Base-by-base conservation (phyloP, 2,797 vertebrate genomes). In the Premnoplex brunnescens region DNA sequence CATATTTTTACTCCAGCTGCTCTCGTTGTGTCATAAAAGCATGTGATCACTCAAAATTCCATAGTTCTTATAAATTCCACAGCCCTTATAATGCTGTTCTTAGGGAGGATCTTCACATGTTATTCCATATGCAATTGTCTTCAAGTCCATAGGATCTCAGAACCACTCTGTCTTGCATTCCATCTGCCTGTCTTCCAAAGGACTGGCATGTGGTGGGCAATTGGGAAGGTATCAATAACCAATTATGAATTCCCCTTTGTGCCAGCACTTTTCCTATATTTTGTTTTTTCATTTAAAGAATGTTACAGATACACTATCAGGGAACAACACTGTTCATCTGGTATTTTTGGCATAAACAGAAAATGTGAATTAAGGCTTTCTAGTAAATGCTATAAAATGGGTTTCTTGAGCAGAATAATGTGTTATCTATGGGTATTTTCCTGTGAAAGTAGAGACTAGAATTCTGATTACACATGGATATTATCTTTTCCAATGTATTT, bases 381-480 rank as follows among this genome's bases (percentile, higher is more conserved):
- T 88, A 91, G 91, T 84, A 95, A 86, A 89, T 78, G 41, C 51
- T 78, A 66, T 59, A 66, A 95, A 96, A 95, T 76, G 2, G 71
- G 86, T 93, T 94, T 93, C 55, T 87, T 88, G 32, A 81, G 80
- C 66, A 93, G 85, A 95, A 91, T 76, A 90, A 78, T 88, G 62
- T 86, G 83, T 86, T 91, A 76, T 88, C 85, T 84, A 46, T 79
- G 77, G 66, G 80, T 79, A 95, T 94, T 97, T 95, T 88, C 71
- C 71, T 77, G 76, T 90, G 80, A 90, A 93, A 95, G 44, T 69
- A 90, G 83, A 81, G 63, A 75, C 59, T 88, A 36, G 86, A 84
- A 90, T 85, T 95, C 92, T 91, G 90, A 91, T 95, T 88, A 96
- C 77, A 84, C 39, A 60, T 84, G 83, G 77, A 87, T 89, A 89